Evolutionary conservation across 2,888 invertebrate genomes (phyloP), one percentile per base, ranked within the genome.

Genomic region (Heliconius sara): DNA sequence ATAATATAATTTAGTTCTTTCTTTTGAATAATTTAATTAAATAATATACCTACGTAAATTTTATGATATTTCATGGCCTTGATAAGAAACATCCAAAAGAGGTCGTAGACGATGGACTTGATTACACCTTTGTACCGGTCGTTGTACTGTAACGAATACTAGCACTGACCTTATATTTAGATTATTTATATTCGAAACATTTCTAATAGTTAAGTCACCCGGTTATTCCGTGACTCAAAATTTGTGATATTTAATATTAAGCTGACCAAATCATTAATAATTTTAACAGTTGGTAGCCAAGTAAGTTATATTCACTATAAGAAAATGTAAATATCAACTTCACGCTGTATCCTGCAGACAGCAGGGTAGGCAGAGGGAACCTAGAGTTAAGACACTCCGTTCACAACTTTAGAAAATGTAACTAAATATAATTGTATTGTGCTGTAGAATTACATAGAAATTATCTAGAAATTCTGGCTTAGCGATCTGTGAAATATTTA

Each of bases 61-160:
- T 52, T n/a, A 52, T 57, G n/a, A n/a, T 5, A 30, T 10, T 52
- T 52, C 6, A 60, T 60, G 60, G n/a, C 57, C 34, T 73, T 73
- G n/a, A 57, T 60, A 65, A 76, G 67, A 78, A 76, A 76, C 72
- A 78, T 76, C 67, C 43, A 70, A 77, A 79, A 74, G 52, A 34
- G 70, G 78, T 60, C 77, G 47, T 66, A 60, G 78, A 52, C 79
- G 79, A 43, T 60, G 70, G 66, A 57, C 68, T 47, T 70, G 66
- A 82, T 78, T 82, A 76, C 13, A 79, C 78, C 76, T 76, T 71
- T 67, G 25, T 60, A 43, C 74, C 82, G 82, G 81, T 81, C 79
- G 76, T 81, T 79, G 78, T 81, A 71, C 78, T 81, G 27, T 74
- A 77, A 79, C 74, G 68, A 77, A 76, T 77, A 63, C 66, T 25